These are phyloP conservation scores for Drosophila malerkotliana DNA, from an alignment of 1,140 invertebrate genomes.

Conservation along the genomic window DNA sequence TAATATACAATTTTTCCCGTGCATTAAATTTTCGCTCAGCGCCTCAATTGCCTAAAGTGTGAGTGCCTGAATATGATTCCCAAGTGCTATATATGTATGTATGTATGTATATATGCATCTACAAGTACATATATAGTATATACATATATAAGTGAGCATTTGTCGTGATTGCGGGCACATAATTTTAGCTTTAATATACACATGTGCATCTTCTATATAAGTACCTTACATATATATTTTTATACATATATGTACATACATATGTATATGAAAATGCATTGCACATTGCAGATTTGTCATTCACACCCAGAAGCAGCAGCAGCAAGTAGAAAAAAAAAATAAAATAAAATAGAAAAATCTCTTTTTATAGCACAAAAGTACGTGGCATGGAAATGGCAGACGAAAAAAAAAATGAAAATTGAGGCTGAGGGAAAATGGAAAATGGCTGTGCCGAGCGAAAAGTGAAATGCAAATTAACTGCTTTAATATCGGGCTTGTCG, in stretches of 20 bases:
- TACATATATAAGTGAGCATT: conserved; percentile 6
- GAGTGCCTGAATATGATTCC: conserved; percentile 32
- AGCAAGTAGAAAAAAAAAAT: conserved; percentile 18
- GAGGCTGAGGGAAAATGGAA: conserved; percentile 1
- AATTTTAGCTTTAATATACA: conserved; percentile 54
- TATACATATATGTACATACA: not conserved
- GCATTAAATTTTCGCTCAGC: conserved; percentile 65
- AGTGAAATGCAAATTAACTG: conserved; percentile 49
- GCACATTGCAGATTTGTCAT: conserved; percentile 57
- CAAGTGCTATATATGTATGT: conserved; percentile 2
- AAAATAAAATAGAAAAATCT: conserved; percentile 4
- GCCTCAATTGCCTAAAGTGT: conserved; percentile 59
- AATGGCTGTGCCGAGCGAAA: conserved; percentile 24
- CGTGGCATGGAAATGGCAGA: conserved; percentile 45
- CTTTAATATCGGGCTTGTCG: conserved; percentile 37
- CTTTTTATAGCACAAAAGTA: conserved; percentile 19
- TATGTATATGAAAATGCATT: conserved; percentile 33
- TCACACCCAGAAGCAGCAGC: conserved; percentile 31
- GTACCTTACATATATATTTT: not conserved
- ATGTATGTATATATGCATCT: not conserved
- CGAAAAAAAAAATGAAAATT: not conserved
- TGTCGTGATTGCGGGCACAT: conserved; percentile 44
- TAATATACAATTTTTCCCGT: conserved; percentile 71
- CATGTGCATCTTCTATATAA: conserved; percentile 5
- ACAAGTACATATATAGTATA: not conserved